Conservation (phyloP, 2,888 invertebrate genomes). For the Yponomeuta sedellus region DNA sequence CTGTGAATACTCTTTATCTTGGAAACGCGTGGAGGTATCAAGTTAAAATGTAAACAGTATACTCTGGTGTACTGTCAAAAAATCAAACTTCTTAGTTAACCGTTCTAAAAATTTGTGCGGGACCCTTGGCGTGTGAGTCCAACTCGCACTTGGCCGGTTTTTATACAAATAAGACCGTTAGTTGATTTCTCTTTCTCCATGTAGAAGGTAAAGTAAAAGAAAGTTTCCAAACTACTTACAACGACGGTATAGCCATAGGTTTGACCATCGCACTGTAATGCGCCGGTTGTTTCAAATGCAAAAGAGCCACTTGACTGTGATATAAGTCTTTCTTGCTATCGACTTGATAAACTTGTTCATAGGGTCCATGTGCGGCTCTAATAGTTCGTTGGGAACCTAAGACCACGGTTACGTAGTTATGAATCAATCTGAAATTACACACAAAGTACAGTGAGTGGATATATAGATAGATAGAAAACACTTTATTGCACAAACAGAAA, state of each 20-base stretch:
- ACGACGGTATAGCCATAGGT: slow-evolving; percentile 76
- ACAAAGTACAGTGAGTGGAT: background rate
- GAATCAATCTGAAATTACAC: slow-evolving; percentile 53
- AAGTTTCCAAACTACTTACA: slow-evolving; percentile 45
- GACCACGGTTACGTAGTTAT: slow-evolving; percentile 78
- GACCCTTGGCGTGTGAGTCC: too few relatives aligned
- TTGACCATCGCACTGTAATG: slow-evolving; percentile 79
- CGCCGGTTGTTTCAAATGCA: slow-evolving; percentile 78
- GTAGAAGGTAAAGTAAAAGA: background rate
- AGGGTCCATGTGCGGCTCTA: slow-evolving; percentile 76
- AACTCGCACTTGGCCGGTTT: too few relatives aligned
- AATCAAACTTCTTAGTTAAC: too few relatives aligned
- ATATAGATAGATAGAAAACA: too few relatives aligned
- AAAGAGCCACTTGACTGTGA: slow-evolving; percentile 76
- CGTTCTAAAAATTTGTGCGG: too few relatives aligned
- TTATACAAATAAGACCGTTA: too few relatives aligned
- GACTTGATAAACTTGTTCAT: slow-evolving; percentile 82
- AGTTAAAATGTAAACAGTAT: too few relatives aligned
- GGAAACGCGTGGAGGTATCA: too few relatives aligned
- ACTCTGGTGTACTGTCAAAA: too few relatives aligned
- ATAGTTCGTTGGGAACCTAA: slow-evolving; percentile 81
- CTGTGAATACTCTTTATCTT: too few relatives aligned
- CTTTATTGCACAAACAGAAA: too few relatives aligned
- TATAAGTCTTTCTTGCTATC: slow-evolving; percentile 75
- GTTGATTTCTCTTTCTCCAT: too few relatives aligned